A percentile compares a stretch with the other conserved stretches of the same genome.
phyloP scores from a whole-genome alignment of 1,140 invertebrate species.

The Vollenhovia emeryi region DNA sequence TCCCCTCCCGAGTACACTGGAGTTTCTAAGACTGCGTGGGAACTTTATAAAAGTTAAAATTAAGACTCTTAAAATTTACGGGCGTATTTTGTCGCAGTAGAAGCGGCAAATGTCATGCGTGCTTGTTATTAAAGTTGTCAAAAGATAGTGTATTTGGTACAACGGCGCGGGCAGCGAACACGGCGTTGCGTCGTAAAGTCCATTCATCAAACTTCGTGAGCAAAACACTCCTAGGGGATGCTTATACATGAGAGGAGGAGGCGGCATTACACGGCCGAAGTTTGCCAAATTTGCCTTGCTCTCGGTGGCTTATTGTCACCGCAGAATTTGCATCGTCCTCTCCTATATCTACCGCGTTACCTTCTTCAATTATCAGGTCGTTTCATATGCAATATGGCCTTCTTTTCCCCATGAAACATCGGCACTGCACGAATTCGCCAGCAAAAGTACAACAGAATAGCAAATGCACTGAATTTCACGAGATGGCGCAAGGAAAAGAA shows the following conservation, averaged over 20 bases:
- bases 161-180: background rate
- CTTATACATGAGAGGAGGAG: background rate
- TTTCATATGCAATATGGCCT: background rate
- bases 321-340: conserved; percentile 32
- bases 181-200: conserved; percentile 16
- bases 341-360: background rate
- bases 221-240: background rate
- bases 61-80: background rate
- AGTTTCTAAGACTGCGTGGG: background rate
- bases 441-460: background rate
- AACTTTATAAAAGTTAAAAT: background rate
- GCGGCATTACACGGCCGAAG: background rate
- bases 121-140: conserved; percentile 29
- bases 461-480: background rate
- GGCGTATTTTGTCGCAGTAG: background rate
- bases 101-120: background rate
- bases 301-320: conserved; percentile 32
- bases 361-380: background rate
- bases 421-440: background rate
- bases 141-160: background rate
- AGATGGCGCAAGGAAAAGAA: background rate
- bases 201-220: conserved; percentile 44
- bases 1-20: background rate
- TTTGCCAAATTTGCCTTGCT: conserved; percentile 39
- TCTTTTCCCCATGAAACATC: background rate